Conservation (phyloP, 2,797 vertebrate species). For the Melanotaenia trifasciata region DNA sequence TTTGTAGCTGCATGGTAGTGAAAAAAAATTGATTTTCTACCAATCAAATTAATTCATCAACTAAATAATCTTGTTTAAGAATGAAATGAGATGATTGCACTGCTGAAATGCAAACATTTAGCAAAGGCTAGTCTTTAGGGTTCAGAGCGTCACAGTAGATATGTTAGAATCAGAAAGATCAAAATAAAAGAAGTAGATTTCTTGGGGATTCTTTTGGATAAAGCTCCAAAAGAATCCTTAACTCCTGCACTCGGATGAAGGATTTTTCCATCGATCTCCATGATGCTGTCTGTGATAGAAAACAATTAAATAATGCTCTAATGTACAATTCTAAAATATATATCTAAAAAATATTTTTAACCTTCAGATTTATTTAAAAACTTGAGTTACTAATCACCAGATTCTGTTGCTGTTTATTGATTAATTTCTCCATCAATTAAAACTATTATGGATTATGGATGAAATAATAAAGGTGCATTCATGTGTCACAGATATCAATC, state of each 20-base stretch:
- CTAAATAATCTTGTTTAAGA: not conserved
- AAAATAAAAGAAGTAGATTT: slow-evolving; percentile 10
- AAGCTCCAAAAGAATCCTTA: not conserved
- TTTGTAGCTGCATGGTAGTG: not conserved
- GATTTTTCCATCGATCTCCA: not conserved
- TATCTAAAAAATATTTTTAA: not conserved
- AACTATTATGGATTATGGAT: not conserved
- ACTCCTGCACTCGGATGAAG: not conserved
- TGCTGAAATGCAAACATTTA: not conserved
- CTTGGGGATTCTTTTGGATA: not conserved
- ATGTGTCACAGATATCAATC: not conserved
- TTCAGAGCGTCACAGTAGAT: not conserved
- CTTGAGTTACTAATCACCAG: not conserved
- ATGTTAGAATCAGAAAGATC: not conserved
- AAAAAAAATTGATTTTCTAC: not conserved
- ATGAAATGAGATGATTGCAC: not conserved
- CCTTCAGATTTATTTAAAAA: too few relatives aligned
- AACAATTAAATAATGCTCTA: not conserved
- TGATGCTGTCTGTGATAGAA: not conserved
- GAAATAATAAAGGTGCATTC: not conserved
- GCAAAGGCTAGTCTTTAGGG: not conserved
- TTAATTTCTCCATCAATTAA: not conserved
- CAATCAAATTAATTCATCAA: slow-evolving; percentile 7
- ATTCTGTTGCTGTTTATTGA: not conserved
- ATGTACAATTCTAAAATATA: not conserved